phyloP scores from a whole-genome alignment of 2,797 vertebrate species.

The Staurois parvus region DNA sequence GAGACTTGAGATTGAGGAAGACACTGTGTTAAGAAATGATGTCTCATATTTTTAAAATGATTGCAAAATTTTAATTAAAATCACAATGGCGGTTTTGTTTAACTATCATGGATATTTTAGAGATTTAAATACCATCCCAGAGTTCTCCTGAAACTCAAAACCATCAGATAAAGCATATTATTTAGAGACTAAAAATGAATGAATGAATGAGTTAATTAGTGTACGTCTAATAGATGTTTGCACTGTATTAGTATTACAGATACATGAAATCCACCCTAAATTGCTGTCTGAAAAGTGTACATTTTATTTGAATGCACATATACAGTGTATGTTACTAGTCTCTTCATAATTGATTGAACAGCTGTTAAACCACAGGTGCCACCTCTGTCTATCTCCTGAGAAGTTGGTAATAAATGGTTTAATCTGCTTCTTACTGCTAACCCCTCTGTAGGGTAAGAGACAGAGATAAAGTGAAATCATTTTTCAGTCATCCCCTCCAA shows the following conservation, averaged over 20 bases:
- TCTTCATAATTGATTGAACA: slow-evolving; percentile 80
- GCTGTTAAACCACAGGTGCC: slow-evolving; percentile 80
- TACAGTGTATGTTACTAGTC: slow-evolving; percentile 60
- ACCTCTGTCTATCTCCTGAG: slow-evolving; percentile 70
- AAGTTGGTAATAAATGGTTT: slow-evolving; percentile 79
- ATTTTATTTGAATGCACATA: slow-evolving; percentile 35
- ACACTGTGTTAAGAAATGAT: too few species aligned
- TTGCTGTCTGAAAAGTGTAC: not conserved
- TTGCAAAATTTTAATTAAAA: too few species aligned
- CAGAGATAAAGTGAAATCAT: slow-evolving; percentile 71
- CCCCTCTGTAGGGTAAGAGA: slow-evolving; percentile 73
- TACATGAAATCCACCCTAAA: not conserved
- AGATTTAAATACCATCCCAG: too few species aligned
- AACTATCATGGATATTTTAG: too few species aligned
- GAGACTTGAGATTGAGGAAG: too few species aligned
- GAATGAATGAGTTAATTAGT: too few species aligned
- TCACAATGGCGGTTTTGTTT: too few species aligned
- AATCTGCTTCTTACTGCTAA: slow-evolving; percentile 68
- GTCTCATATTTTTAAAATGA: too few species aligned
- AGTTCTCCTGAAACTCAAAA: too few species aligned
- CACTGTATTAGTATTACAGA: not conserved
- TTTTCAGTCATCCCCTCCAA: slow-evolving; percentile 64
- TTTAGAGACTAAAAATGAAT: too few species aligned
- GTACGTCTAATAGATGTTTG: not conserved
- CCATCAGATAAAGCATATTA: too few species aligned